Evolutionary conservation across 2,113 vertebrate genomes (phyloP).

Genomic region (Seriola aureovittata): DNA sequence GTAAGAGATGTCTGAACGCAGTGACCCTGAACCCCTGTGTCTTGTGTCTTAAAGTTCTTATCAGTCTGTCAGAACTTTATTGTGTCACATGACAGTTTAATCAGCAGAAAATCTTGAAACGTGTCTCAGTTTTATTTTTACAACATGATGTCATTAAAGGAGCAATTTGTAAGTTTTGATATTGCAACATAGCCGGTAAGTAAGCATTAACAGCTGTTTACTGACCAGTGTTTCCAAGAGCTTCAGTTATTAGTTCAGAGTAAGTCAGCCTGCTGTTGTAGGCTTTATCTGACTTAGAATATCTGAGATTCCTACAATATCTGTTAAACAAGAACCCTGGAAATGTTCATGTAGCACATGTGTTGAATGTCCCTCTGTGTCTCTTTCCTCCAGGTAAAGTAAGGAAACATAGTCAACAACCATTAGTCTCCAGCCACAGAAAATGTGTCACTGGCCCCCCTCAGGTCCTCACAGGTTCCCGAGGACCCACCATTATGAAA

Average conservation of each 20-base stretch:
- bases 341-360: not conserved
- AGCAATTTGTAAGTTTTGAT: too few relatives aligned
- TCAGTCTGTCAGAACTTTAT: not conserved
- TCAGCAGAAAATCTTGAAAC: not conserved
- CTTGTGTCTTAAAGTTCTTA: not conserved
- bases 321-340: too few relatives aligned
- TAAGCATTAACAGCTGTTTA: too few relatives aligned
- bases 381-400: slow-evolving; percentile 11
- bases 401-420: slow-evolving; percentile 32
- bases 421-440: slow-evolving; percentile 33
- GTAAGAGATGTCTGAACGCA: slow-evolving; percentile 66
- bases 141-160: slow-evolving; percentile 18
- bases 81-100: not conserved
- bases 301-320: too few relatives aligned
- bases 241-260: too few relatives aligned
- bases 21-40: not conserved
- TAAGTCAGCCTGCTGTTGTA: too few relatives aligned
- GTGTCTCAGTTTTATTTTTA: not conserved
- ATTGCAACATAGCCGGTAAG: too few relatives aligned
- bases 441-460: slow-evolving; percentile 40
- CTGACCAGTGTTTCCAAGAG: too few relatives aligned
- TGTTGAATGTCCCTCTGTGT: not conserved
- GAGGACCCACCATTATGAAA: slow-evolving; percentile 40
- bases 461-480: slow-evolving; percentile 32
- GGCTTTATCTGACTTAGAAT: too few relatives aligned